phyloP scores from a whole-genome alignment of 2,113 vertebrate species.

The Vulpes lagopus region DNA sequence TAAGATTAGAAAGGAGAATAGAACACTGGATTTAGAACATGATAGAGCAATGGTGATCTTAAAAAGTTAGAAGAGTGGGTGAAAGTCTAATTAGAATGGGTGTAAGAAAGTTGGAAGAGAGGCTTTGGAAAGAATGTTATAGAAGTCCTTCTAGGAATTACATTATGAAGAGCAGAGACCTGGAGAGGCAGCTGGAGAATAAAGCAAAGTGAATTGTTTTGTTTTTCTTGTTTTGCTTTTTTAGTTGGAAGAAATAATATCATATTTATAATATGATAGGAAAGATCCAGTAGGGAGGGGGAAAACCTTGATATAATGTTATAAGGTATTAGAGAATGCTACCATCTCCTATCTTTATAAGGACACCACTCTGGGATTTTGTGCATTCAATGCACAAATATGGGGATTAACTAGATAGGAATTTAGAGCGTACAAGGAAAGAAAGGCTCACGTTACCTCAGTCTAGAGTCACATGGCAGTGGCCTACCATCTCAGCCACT shows the following conservation, averaged over 20 bases:
- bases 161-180: neutral
- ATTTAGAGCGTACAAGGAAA: neutral
- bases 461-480: neutral
- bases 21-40: neutral
- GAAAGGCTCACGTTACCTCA: no score
- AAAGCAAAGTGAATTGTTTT: neutral
- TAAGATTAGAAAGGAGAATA: neutral
- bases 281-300: neutral
- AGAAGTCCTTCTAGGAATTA: neutral
- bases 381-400: neutral
- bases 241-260: neutral
- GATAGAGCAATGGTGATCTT: neutral
- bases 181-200: neutral
- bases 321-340: neutral
- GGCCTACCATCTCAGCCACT: neutral
- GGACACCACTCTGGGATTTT: neutral
- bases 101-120: neutral
- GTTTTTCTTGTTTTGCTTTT: neutral
- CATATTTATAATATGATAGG: neutral
- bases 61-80: neutral
- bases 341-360: neutral
- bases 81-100: neutral
- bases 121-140: neutral
- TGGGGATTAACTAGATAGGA: neutral
- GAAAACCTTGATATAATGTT: neutral